These are phyloP conservation scores for Oncorhynchus kisutch DNA, from an alignment of 2,113 vertebrate genomes.

Conservation along the genomic window DNA sequence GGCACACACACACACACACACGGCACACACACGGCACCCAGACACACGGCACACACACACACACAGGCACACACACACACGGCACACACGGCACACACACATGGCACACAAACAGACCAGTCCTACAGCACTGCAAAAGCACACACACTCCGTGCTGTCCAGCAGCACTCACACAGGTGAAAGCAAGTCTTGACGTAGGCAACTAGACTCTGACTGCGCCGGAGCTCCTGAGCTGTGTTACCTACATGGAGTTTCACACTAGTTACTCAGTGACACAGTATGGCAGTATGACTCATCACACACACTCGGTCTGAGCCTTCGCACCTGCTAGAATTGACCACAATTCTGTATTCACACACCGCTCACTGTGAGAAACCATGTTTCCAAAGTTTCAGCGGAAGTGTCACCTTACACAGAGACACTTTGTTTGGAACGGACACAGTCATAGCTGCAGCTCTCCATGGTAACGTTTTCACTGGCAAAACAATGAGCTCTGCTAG, in stretches of 20 bases:
- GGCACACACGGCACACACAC: not conserved
- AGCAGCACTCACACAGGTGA: slow-evolving; percentile 72
- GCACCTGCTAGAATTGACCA: not conserved
- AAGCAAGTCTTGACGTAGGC: slow-evolving; percentile 73
- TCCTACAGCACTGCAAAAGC: not conserved
- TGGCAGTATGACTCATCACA: not conserved
- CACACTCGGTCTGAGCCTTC: not conserved
- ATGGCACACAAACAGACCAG: not conserved
- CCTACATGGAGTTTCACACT: slow-evolving; percentile 35
- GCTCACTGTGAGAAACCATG: not conserved
- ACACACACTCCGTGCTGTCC: slow-evolving; percentile 38
- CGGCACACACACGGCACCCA: not conserved
- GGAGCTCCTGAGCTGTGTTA: slow-evolving; percentile 58
- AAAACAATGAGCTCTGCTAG: no score
- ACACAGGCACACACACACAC: not conserved
- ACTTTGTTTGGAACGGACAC: not conserved
- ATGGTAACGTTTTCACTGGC: no score
- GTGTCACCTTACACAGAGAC: not conserved
- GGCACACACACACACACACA: not conserved
- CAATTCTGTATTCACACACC: not conserved
- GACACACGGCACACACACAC: not conserved
- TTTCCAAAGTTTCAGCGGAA: not conserved
- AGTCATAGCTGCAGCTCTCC: not conserved
- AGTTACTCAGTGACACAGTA: not conserved
- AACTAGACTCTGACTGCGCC: slow-evolving; percentile 66